phyloP scores from a whole-genome alignment of 2,113 vertebrate genomes.

The Pheucticus melanocephalus region DNA sequence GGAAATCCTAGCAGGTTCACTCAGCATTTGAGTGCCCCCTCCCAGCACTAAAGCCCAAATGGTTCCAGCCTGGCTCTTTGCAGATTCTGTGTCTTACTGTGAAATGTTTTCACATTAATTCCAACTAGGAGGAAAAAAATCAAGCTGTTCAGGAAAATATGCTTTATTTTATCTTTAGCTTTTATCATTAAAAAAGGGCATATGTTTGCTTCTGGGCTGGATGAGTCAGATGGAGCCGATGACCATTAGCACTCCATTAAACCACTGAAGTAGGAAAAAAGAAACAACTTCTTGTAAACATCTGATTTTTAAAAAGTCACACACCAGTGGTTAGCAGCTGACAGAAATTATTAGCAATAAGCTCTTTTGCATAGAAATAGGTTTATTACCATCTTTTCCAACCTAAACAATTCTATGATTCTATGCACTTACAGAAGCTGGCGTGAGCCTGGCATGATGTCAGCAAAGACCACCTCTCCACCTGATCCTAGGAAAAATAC shows the following conservation, averaged over 20 bases:
- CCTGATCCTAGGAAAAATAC: not conserved
- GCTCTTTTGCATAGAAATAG: not conserved
- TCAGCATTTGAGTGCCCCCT: not conserved
- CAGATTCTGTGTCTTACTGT: not conserved
- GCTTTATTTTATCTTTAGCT: not conserved
- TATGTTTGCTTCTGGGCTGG: not conserved
- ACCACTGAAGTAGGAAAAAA: not conserved
- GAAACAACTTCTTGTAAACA: slow-evolving; percentile 8
- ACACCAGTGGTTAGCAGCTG: not conserved
- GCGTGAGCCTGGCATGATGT: not conserved
- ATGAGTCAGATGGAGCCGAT: slow-evolving; percentile 47
- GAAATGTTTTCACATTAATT: slow-evolving; percentile 2
- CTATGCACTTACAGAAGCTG: not conserved
- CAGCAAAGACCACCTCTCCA: not conserved
- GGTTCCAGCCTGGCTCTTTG: not conserved
- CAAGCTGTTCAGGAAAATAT: not conserved
- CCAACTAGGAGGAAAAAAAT: not conserved
- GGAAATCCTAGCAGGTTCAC: not conserved
- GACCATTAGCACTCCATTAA: slow-evolving; percentile 18
- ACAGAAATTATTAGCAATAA: slow-evolving; percentile 39
- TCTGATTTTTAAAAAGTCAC: not conserved
- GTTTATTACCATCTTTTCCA: not conserved
- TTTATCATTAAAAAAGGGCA: slow-evolving; percentile 12
- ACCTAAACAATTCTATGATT: not conserved
- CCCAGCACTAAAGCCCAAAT: not conserved